A percentile compares a stretch with the other conserved stretches of the same genome.
phyloP scores from a whole-genome alignment of 30 jellyfish, hydroid and myxozoan genomes.

The Rhopilema esculentum region DNA sequence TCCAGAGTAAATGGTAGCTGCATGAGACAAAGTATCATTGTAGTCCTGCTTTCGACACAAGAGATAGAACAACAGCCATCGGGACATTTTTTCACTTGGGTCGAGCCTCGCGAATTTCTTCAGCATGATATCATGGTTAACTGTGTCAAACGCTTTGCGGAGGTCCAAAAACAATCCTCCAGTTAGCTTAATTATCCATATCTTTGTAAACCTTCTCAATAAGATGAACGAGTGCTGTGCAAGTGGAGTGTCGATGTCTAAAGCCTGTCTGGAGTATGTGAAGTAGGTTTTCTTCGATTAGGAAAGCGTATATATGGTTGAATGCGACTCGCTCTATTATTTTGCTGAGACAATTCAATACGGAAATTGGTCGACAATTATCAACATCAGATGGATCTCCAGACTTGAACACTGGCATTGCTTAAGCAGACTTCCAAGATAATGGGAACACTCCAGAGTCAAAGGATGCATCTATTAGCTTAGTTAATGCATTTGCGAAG shows the following conservation, averaged over 20 bases:
- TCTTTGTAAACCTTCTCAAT: not conserved
- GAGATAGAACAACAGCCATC: slow-evolving; percentile 17
- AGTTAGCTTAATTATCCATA: slow-evolving; percentile 9
- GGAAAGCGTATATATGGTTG: not conserved
- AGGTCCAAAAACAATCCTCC: slow-evolving; percentile 20
- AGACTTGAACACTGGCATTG: slow-evolving; percentile 2
- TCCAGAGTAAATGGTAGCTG: slow-evolving; percentile 11
- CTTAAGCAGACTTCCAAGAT: slow-evolving; percentile 32
- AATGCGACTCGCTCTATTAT: slow-evolving; percentile 18
- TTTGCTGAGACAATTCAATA: slow-evolving; percentile 14
- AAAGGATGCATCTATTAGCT: slow-evolving; percentile 8
- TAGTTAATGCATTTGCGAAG: slow-evolving; percentile 10
- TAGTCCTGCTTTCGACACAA: slow-evolving; percentile 13
- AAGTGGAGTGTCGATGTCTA: slow-evolving; percentile 14
- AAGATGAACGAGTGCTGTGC: slow-evolving; percentile 10
- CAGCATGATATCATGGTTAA: too few relatives aligned
- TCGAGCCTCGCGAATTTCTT: slow-evolving; percentile 10
- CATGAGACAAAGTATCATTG: not conserved
- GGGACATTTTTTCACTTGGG: slow-evolving; percentile 2
- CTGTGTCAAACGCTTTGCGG: slow-evolving; percentile 11
- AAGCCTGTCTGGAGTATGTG: slow-evolving; percentile 1
- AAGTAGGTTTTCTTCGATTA: slow-evolving; percentile 2
- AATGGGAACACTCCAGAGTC: slow-evolving; percentile 15
- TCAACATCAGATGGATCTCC: slow-evolving; percentile 14
- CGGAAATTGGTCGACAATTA: slow-evolving; percentile 12